Percentiles rank a stretch among this genome's conserved stretches.
Evolutionary conservation across 2,888 invertebrate species (phyloP).

Genomic region (Stenodera caucasica): DNA sequence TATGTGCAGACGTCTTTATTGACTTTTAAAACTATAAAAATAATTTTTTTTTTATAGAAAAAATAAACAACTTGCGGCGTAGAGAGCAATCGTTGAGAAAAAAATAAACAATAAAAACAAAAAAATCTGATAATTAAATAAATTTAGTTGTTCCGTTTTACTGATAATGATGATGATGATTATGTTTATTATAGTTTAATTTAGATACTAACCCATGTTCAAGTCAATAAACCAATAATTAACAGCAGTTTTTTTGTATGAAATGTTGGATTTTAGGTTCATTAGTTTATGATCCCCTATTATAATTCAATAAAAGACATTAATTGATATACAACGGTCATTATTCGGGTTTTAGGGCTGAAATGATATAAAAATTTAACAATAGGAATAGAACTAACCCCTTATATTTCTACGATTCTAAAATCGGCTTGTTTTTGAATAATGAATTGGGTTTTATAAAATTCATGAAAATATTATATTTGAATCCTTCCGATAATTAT

Average conservation of each 20-base stretch:
- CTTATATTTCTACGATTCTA: too few relatives aligned
- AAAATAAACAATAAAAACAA: too few relatives aligned
- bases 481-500: neutral
- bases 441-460: neutral
- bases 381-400: too few relatives aligned
- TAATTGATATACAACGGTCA: conserved; percentile 28
- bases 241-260: neutral
- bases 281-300: conserved; percentile 22
- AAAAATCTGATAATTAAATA: too few relatives aligned
- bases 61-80: too few relatives aligned
- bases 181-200: neutral
- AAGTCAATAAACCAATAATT: conserved; percentile 1
- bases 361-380: conserved; percentile 21
- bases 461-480: conserved; percentile 4
- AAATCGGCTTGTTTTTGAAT: neutral
- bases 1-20: neutral
- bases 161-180: neutral
- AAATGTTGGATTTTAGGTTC: too few relatives aligned
- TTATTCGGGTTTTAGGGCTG: conserved; percentile 17
- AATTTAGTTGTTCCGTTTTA: neutral
- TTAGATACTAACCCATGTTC: neutral
- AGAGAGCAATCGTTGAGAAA: too few relatives aligned
- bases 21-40: neutral
- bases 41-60: too few relatives aligned
- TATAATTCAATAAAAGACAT: conserved; percentile 18